Evolutionary conservation across 2,797 vertebrate species (phyloP), one percentile per base, ranked within the genome.

Genomic region (Thripadectes ignobilis): DNA sequence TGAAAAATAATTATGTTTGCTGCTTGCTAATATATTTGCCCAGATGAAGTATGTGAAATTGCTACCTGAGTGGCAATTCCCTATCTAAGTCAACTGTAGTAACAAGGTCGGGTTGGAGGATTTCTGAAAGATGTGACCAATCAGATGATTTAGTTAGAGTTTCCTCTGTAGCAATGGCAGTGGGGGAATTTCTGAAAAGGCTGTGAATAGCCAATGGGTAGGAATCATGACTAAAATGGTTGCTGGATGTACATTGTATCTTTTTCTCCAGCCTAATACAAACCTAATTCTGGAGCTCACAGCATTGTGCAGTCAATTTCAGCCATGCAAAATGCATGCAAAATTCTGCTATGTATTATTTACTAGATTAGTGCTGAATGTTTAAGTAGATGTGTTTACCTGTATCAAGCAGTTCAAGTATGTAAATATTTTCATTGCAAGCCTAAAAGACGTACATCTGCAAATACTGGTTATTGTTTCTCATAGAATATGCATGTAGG

Each of bases 401-500:
- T 87, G 23, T 54, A 69, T 87, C 89, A 62, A 67, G 73, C 41
- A 77, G 23, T 58, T 95, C 15, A 68, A 81, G 17, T 75, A 45
- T 79, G 61, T 89, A 92, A 94, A 55, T 93, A 80, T 93, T 92
- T 92, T 92, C 72, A 48, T 30, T 86, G 77, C 1, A 1, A 87
- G 34, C 52, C 57, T 36, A 36, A 39, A 75, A 62, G 48, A 75
- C 16, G 26, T 59, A 36, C 13, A 21, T 62, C 54, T 85, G 36
- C 63, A 91, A 91, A 82, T 86, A 86, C 4, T 41, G 55, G n/a
- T 57, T 78, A 38, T 66, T 66, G 23, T 83, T 80, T 69, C 67
- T 51, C 16, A 20, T 32, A 49, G 9, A 20, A 15, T 41, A 2
- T 61, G 19, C 18, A 20, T 80, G 11, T 22, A 45, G 11, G 14